Evolutionary conservation across 2,888 invertebrate species (phyloP).

Genomic region (Leptinotarsa juncta): DNA sequence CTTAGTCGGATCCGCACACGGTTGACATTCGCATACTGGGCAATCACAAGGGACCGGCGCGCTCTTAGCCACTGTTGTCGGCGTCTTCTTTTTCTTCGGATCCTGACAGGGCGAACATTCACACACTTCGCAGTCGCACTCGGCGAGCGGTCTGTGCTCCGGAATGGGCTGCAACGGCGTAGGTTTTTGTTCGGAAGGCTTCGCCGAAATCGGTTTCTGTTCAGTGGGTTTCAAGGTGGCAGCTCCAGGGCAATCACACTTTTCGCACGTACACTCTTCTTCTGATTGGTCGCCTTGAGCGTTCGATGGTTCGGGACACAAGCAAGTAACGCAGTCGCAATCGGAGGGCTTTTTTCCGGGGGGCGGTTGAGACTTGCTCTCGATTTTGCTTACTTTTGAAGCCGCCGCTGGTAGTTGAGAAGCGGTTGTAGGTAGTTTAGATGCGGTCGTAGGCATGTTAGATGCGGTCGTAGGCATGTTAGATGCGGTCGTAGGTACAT

Average conservation of each 20-base stretch:
- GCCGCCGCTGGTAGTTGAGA: neutral
- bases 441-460: too few relatives aligned
- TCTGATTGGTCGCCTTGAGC: conserved; percentile 20
- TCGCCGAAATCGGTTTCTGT: neutral
- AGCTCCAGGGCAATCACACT: conserved; percentile 34
- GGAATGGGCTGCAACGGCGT: neutral
- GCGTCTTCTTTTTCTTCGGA: conserved; percentile 27
- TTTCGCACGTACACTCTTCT: conserved; percentile 30
- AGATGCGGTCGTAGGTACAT: too few relatives aligned
- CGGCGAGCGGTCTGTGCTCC: conserved; percentile 3
- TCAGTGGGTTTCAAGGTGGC: neutral
- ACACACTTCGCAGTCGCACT: conserved; percentile 36
- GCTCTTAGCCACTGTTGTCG: neutral
- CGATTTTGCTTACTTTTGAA: neutral
- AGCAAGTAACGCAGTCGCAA: conserved; percentile 22
- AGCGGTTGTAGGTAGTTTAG: neutral
- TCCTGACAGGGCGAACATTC: conserved; percentile 38
- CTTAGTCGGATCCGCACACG: conserved; percentile 40
- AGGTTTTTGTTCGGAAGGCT: too few relatives aligned
- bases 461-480: too few relatives aligned
- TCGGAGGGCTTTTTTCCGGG: conserved; percentile 4
- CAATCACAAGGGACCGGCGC: conserved; percentile 22
- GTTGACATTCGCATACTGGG: conserved; percentile 26
- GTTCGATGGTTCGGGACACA: neutral
- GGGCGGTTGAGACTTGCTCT: neutral